phyloP scores from a whole-genome alignment of 2,888 invertebrate species.

The Unio pictorum region DNA sequence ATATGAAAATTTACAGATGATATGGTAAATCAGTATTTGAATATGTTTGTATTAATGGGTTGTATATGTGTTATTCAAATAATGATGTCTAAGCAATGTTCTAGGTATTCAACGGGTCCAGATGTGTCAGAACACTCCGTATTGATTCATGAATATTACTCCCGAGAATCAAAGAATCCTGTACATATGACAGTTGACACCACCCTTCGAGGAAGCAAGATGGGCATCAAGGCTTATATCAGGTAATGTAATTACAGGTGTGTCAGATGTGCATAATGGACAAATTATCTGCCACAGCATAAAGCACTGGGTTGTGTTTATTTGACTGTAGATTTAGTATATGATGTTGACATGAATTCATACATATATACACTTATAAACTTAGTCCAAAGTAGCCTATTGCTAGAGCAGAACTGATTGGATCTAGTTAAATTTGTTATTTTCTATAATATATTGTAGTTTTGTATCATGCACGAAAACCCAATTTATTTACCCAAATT shows the following conservation, averaged over 20 bases:
- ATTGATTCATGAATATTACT: conserved; percentile 97
- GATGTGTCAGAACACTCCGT: conserved; percentile 98
- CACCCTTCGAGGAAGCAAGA: conserved; percentile 86
- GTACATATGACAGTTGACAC: conserved; percentile 97
- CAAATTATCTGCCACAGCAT: no score
- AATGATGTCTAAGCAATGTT: conserved; percentile 9
- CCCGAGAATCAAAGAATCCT: conserved; percentile 89
- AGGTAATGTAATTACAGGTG: conserved; percentile 72
- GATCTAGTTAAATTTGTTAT: no score
- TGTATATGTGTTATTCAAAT: no score
- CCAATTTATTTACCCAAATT: no score
- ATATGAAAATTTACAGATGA: no score
- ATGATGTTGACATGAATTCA: background rate
- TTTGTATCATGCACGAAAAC: no score
- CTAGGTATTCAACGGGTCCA: conserved; percentile 89
- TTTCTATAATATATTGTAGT: no score
- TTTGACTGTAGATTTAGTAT: background rate
- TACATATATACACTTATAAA: no score
- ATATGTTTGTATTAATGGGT: background rate
- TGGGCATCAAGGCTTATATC: conserved; percentile 95
- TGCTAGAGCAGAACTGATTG: no score
- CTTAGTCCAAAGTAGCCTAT: no score
- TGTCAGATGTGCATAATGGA: background rate
- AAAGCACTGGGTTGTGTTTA: background rate
- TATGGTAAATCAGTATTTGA: background rate